Base-by-base conservation (phyloP, 2,797 vertebrate species). In the Odontamblyopus lacepedii region DNA sequence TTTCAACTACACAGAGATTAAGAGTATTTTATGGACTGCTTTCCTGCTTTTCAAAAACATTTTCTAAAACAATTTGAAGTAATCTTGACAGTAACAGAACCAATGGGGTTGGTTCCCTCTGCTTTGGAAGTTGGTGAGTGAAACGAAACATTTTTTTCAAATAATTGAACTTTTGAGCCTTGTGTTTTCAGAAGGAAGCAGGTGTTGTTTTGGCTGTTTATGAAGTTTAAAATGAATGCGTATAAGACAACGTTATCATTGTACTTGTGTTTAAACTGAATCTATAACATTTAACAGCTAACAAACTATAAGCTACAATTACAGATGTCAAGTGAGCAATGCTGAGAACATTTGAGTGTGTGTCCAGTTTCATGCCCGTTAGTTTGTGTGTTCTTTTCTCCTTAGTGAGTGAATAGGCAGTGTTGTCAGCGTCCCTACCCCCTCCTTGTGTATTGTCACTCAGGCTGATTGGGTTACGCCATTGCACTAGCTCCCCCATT, bases 371-470 rank as follows among this genome's bases (percentile, higher is more conserved):
- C 62, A 57, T 75, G 29, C n/a, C n/a, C 78, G 35, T 76, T 71
- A 69, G 71, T 78, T 69, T 81, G 63, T 62, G 65, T 82, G 70
- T 85, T 69, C 73, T 87, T 79, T 90, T 85, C 82, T 82, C 60
- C 74, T 75, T 84, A 63, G 71, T 56, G 61, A 66, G 63, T 93
- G 87, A 91, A 92, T 88, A 89, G 88, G 32, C 77, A 79, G 73
- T 77, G 90, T 91, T 91, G 87, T 91, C 76, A 84, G 74, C 86
- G 68, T 69, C 74, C 78, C 65, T 18, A 23, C 67, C 84, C 84
- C 86, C 75, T 70, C 72, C 78, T 74, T 79, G 75, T 82, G 87
- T 80, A 91, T 93, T 93, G 91, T 93, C 83, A 89, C 81, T 82
- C 65, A 83, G 75, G 72, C 80, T 48, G 86, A 88, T 91, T 91